Conservation (phyloP, 1,140 invertebrate species). For the Bombus pyrosoma region DNA sequence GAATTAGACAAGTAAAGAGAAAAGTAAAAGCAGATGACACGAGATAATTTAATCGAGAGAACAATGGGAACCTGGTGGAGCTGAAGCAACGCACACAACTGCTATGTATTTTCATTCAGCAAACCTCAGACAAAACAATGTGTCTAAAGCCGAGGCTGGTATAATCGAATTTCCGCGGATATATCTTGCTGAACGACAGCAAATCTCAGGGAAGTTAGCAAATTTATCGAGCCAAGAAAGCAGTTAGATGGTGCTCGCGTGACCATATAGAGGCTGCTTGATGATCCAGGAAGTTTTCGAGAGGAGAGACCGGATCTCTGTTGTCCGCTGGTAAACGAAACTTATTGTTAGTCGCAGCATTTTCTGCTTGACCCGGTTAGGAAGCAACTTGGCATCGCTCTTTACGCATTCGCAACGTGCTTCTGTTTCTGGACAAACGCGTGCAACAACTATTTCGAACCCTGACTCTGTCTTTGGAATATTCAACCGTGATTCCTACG, state of each 20-base stretch:
- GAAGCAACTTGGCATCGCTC: slow-evolving; percentile 14
- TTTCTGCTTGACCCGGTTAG: slow-evolving; percentile 58
- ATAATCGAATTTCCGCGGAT: slow-evolving; percentile 7
- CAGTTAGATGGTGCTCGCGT: slow-evolving; percentile 7
- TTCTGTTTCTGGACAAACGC: background rate
- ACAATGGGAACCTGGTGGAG: background rate
- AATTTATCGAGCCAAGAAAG: slow-evolving; percentile 29
- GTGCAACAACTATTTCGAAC: slow-evolving; percentile 1
- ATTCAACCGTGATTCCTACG: background rate
- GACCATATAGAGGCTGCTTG: slow-evolving; percentile 24
- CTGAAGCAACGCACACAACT: background rate
- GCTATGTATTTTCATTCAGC: background rate
- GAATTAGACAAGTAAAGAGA: background rate
- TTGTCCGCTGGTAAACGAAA: slow-evolving; percentile 39
- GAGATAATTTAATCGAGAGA: background rate
- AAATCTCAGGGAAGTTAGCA: slow-evolving; percentile 5
- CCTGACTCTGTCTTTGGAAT: background rate
- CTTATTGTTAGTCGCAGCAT: slow-evolving; percentile 57
- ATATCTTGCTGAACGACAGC: background rate
- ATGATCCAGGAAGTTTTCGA: slow-evolving; percentile 28
- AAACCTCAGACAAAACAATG: background rate
- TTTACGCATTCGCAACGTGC: slow-evolving; percentile 26
- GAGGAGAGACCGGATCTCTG: slow-evolving; percentile 23
- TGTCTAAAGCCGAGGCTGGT: background rate
- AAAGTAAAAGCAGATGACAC: background rate